Base-by-base conservation (phyloP, 2,113 vertebrate genomes). In the Origma solitaria region DNA sequence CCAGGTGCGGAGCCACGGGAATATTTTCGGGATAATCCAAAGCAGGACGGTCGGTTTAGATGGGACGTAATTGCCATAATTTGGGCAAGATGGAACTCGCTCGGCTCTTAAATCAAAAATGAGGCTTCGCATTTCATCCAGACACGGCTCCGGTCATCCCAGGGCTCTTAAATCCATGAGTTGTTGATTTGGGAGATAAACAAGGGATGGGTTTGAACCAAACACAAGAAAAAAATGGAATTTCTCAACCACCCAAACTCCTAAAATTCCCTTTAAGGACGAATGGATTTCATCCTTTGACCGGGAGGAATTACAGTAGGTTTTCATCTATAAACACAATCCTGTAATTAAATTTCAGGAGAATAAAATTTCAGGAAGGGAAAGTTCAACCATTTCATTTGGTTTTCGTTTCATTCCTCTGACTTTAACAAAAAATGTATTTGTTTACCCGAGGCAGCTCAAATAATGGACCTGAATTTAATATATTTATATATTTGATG, bases 21-120 rank as follows among this genome's bases (percentile, higher is more conserved):
- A 56, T 27, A 47, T 62, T 95, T 84, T n/a, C 49, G 44, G 90
- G 57, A 0, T 90, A 92, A 91, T 94, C 88, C 18, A 10, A 73
- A 90, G 80, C 86, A 78, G 91, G 80, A 72, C 20, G 86, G 72
- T 70, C 7, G 53, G 78, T 92, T 92, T 42, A n/a, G 83, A 68
- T 70, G 73, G 92, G 56, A 40, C 56, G 1, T 78, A 86, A 86
- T 86, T 90, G 68, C 65, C 33, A 13, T 94, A 80, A 88, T 90
- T 94, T 68, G 87, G 95, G 64, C 88, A 96, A 94, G 92, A 92
- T 68, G 91, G 76, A 85, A 27, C 83, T 68, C 5, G 60, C 37
- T 56, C 22, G 10, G 50, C 44, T 65, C 25, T 53, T 62, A 38
- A 82, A 82, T 62, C 62, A 75, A 82, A 88, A 76, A 19, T 2